phyloP scores from a whole-genome alignment of 30 jellyfish, hydroid and myxozoan genomes.

The Aurelia sp. region DNA sequence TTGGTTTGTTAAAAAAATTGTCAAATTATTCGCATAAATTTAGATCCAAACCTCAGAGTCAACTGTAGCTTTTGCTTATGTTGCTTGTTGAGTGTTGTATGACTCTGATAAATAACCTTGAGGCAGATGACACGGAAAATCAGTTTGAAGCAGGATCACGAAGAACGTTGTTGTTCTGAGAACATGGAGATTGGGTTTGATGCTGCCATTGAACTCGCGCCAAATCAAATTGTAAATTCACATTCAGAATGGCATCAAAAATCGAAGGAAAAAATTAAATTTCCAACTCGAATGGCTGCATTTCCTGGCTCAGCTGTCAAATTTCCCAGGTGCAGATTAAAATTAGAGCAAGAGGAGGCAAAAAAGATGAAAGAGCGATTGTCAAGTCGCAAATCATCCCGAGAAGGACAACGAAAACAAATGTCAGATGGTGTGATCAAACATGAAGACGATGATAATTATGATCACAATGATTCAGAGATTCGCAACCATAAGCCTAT shows the following conservation, averaged over 20 bases:
- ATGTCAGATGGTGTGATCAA: neutral
- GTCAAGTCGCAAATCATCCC: slow-evolving; percentile 19
- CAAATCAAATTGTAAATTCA: slow-evolving; percentile 25
- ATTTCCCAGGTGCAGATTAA: slow-evolving; percentile 68
- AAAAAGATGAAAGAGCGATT: slow-evolving; percentile 63
- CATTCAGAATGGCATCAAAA: slow-evolving; percentile 45
- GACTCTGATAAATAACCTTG: too few species aligned
- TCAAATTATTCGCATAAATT: too few species aligned
- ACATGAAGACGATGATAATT: too few species aligned
- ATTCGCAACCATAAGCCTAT: neutral
- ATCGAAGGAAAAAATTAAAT: slow-evolving; percentile 5
- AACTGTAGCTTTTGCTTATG: too few species aligned
- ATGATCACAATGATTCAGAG: too few species aligned
- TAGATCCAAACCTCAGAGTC: too few species aligned
- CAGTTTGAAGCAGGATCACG: neutral
- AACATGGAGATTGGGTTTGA: slow-evolving; percentile 39
- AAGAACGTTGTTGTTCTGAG: slow-evolving; percentile 12
- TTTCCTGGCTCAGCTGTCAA: slow-evolving; percentile 72
- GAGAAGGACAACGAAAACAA: slow-evolving; percentile 8
- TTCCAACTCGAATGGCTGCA: slow-evolving; percentile 67
- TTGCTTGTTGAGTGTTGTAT: too few species aligned
- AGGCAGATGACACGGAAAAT: too few species aligned
- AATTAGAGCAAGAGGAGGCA: slow-evolving; percentile 59
- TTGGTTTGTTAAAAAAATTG: too few species aligned
- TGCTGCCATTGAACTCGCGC: slow-evolving; percentile 24